phyloP scores from a whole-genome alignment of 2,888 invertebrate genomes.

The Cerceris rybyensis region DNA sequence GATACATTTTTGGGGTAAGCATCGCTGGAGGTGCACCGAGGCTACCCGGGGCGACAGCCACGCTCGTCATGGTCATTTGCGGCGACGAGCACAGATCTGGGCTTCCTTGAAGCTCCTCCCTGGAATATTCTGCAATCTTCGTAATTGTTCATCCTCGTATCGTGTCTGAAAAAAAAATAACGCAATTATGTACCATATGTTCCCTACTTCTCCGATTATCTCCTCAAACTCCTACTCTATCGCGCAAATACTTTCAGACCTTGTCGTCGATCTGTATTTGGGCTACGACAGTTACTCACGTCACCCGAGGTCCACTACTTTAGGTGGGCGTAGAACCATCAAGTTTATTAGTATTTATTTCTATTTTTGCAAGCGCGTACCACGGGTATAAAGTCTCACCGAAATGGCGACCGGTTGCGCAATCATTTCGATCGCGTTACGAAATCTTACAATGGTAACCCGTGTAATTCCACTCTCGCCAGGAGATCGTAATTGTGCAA shows the following conservation, averaged over 20 bases:
- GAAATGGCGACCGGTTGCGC: constrained; percentile 52
- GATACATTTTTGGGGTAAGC: constrained; percentile 78
- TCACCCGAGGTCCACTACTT: no score
- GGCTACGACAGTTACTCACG: no score
- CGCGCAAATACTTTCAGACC: no score
- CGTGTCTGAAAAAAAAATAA: constrained; percentile 33
- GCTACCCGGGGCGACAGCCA: constrained; percentile 81
- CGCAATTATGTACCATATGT: background rate
- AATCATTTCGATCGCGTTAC: constrained; percentile 64
- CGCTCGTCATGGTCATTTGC: constrained; percentile 82
- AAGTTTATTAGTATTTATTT: background rate
- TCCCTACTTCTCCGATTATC: background rate
- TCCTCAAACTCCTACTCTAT: background rate
- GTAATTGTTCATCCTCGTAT: constrained; percentile 73
- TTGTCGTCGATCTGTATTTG: no score
- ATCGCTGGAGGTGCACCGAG: constrained; percentile 76
- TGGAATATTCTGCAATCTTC: constrained; percentile 64
- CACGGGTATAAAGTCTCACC: constrained; percentile 35
- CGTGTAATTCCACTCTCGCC: constrained; percentile 63
- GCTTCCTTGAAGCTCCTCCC: constrained; percentile 67
- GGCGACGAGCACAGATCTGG: constrained; percentile 66
- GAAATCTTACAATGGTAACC: constrained; percentile 62
- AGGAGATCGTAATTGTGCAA: constrained; percentile 63
- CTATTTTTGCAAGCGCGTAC: background rate
- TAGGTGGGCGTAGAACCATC: no score